phyloP scores from a whole-genome alignment of 1,140 invertebrate genomes.

The Ylistrum balloti region DNA sequence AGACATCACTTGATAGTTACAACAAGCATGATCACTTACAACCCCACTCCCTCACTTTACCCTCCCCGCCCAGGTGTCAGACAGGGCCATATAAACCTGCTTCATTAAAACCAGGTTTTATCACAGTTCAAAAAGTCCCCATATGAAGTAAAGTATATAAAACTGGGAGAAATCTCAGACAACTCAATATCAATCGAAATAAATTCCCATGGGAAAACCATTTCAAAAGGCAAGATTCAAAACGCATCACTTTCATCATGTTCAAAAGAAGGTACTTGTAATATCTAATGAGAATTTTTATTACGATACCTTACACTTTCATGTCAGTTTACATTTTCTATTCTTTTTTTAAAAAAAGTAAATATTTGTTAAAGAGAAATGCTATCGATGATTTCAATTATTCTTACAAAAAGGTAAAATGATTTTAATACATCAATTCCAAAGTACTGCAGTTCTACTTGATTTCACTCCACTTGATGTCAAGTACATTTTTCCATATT shows the following conservation, averaged over 20 bases:
- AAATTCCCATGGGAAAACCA: neutral
- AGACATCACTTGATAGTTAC: neutral
- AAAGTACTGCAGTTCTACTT: neutral
- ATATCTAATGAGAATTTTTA: neutral
- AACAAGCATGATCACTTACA: neutral
- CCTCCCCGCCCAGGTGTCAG: neutral
- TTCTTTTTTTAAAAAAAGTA: neutral
- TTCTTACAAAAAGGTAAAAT: neutral
- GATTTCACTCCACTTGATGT: neutral
- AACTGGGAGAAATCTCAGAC: conserved; percentile 1
- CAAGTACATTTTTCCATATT: neutral
- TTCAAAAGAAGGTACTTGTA: neutral
- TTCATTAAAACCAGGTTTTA: conserved; percentile 16
- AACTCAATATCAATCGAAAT: neutral
- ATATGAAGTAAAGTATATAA: neutral
- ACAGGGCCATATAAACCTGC: neutral
- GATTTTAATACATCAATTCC: neutral
- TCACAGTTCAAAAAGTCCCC: neutral
- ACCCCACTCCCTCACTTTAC: neutral
- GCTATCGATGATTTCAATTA: conserved; percentile 11
- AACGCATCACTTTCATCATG: neutral
- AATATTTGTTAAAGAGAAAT: neutral
- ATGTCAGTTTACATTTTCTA: no score
- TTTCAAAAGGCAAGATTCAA: neutral
- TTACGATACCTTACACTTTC: neutral